Percentiles rank a stretch among this genome's conserved stretches.
Evolutionary conservation across 2,888 invertebrate species (phyloP).

Genomic region (Euproctis similis): DNA sequence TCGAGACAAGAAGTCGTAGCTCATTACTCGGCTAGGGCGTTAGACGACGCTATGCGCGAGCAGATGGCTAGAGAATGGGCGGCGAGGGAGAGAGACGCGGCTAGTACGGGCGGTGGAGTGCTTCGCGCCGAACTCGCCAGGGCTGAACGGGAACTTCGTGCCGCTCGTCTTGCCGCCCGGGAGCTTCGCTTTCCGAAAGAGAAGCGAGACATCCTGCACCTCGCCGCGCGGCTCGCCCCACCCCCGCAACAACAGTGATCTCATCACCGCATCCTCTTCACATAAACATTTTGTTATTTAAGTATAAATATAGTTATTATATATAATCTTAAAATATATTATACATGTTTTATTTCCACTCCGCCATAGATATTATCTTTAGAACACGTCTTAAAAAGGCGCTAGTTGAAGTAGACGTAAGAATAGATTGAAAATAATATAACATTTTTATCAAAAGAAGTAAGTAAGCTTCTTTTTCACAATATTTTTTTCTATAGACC

Average conservation of each 20-base stretch:
- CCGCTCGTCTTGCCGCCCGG: constrained; percentile 89
- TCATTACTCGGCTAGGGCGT: constrained; percentile 92
- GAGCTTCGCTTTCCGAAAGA: constrained; percentile 96
- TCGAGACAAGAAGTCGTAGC: constrained; percentile 92
- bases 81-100: constrained; percentile 74
- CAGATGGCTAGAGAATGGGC: constrained; percentile 98
- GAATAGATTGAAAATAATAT: no score
- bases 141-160: constrained; percentile 90
- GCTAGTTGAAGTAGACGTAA: no score
- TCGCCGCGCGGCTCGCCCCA: constrained; percentile 88
- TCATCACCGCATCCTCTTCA: constrained; percentile 42
- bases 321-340: constrained; percentile 43
- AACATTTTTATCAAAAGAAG: no score
- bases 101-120: constrained; percentile 67
- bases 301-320: constrained; percentile 60
- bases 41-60: constrained; percentile 96
- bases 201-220: constrained; percentile 93
- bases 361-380: no score
- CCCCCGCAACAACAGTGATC: constrained; percentile 64
- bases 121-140: constrained; percentile 87
- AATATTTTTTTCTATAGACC: no score
- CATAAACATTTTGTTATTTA: constrained; percentile 50
- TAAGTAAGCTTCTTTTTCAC: no score
- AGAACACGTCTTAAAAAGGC: no score
- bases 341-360: constrained; percentile 38